Base-by-base conservation (phyloP, 2,113 vertebrate genomes). In the Nyctibius bracteatus region DNA sequence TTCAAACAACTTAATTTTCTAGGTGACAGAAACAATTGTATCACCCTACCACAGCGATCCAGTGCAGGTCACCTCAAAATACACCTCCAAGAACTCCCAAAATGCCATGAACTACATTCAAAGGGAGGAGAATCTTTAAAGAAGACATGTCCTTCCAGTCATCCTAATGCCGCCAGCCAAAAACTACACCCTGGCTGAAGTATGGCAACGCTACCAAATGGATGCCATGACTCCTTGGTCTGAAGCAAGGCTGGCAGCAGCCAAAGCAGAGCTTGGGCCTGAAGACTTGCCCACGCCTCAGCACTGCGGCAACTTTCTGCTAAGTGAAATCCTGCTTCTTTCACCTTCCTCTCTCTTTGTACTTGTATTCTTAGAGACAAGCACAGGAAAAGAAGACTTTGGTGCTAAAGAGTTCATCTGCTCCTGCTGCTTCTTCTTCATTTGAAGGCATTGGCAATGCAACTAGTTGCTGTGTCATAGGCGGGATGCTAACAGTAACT, bases 31-130 rank as follows among this genome's bases (percentile, higher is more conserved):
- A 20, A 63, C 14, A 82, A 67, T 21, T 39, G 27, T 37, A 35
- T 13, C 37, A 55, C 39, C n/a, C 39, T 39, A 86, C 10, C 35
- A 89, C 3, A 81, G 65, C 5, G 8, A 59, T 86, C 22, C 49
- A 67, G 27, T 27, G 46, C 46, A 71, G 31, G 43, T 58, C 62
- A 75, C 15, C 47, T 85, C 77, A 89, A 58, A 97, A 58, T 52
- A 55, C 85, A 95, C 59, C 18, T 55, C 57, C 31, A 63, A 41
- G 31, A 91, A 44, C 57, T 75, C 55, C 14, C 47, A 8, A 86
- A 70, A 78, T 11, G n/a, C 54, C 94, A 89, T 47, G n/a, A 91
- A 93, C 17, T 94, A 86, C 86, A 89, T 81, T 95, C 61, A 94
- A 61, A 92, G 20, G n/a, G 49, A 81, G 9, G 6, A 61, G 37